These are phyloP conservation scores for Trachurus trachurus DNA, from an alignment of 2,797 vertebrate genomes.

Conservation along the genomic window DNA sequence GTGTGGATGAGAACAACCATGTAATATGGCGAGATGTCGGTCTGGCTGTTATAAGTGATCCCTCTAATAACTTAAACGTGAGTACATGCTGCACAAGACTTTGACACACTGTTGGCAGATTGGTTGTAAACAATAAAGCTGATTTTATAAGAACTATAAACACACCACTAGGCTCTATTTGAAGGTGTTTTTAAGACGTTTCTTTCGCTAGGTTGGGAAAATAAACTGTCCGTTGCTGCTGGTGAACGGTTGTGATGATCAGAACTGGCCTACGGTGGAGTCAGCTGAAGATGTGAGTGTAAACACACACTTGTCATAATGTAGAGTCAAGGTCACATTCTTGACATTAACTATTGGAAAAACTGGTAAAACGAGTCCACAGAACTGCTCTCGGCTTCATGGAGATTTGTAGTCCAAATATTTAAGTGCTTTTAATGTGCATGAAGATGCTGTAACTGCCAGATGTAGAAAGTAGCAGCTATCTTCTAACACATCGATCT, in stretches of 20 bases:
- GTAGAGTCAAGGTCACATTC: too few species aligned
- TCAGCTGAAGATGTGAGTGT: conserved; percentile 79
- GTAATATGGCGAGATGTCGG: conserved; percentile 55
- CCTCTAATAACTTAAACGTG: conserved; percentile 64
- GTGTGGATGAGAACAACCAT: conserved; percentile 67
- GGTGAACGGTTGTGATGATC: conserved; percentile 81
- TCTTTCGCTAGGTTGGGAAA: conserved; percentile 60
- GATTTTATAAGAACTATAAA: too few species aligned
- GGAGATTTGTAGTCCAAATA: too few species aligned
- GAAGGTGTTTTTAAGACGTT: background rate
- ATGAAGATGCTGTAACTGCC: too few species aligned
- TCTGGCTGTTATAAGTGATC: conserved; percentile 56
- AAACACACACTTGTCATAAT: background rate
- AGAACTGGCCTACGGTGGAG: conserved; percentile 74
- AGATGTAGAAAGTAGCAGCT: too few species aligned
- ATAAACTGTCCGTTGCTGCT: conserved; percentile 82
- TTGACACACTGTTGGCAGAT: too few species aligned
- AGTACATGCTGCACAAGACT: conserved; percentile 36
- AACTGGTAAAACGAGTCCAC: too few species aligned
- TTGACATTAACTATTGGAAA: too few species aligned
- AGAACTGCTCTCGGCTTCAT: too few species aligned
- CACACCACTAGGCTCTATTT: background rate
- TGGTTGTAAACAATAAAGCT: too few species aligned
- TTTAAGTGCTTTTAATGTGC: too few species aligned
- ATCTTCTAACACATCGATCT: too few species aligned